Conservation (phyloP, 1,140 invertebrate genomes). For the Bicyclus anynana region DNA sequence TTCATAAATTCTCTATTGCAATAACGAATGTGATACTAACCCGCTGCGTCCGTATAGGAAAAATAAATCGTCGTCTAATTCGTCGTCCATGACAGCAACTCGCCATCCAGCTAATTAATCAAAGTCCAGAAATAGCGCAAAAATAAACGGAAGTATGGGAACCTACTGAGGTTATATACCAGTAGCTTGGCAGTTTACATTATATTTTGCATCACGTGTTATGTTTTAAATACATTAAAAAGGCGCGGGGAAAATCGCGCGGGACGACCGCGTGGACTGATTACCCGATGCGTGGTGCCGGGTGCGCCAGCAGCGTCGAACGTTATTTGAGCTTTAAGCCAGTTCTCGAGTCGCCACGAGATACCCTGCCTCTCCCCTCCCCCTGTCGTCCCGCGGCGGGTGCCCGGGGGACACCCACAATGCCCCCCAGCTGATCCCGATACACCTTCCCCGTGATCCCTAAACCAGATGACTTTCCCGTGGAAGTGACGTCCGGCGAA, state of each 20-base stretch:
- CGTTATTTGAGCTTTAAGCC: conserved; percentile 54
- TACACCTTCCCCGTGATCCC: conserved; percentile 22
- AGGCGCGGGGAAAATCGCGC: conserved; percentile 10
- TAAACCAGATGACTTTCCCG: conserved; percentile 21
- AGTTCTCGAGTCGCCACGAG: conserved; percentile 33
- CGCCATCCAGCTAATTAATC: conserved; percentile 36
- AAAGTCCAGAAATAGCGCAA: conserved; percentile 2
- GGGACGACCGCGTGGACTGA: conserved; percentile 16
- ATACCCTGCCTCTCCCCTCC: conserved; percentile 39
- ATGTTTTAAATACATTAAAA: not conserved
- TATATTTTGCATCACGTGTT: not conserved
- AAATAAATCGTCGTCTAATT: conserved; percentile 61
- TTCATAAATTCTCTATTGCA: conserved; percentile 16
- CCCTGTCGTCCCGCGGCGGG: conserved; percentile 12
- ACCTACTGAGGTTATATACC: not conserved
- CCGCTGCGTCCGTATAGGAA: conserved; percentile 48
- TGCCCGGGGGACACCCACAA: conserved; percentile 1
- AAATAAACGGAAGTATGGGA: no score
- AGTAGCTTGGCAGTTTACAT: not conserved
- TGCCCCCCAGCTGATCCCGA: conserved; percentile 17
- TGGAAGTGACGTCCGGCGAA: not conserved
- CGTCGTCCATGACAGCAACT: conserved; percentile 46
- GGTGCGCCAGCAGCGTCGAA: conserved; percentile 52
- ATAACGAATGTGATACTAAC: conserved; percentile 47
- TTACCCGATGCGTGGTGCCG: conserved; percentile 43